phyloP scores from a whole-genome alignment of 2,113 vertebrate species.

The Atherinomorus stipes region DNA sequence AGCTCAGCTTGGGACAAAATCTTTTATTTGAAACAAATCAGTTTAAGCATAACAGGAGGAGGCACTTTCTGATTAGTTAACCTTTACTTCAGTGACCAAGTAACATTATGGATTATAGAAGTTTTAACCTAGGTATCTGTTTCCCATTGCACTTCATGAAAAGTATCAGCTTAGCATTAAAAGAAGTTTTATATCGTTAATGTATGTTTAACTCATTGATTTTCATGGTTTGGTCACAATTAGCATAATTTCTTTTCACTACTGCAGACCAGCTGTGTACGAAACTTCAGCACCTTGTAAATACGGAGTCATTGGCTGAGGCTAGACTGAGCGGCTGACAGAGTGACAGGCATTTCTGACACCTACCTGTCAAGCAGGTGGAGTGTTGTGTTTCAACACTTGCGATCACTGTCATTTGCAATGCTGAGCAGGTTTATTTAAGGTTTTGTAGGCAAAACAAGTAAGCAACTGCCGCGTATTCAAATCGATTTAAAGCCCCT shows the following conservation, averaged over 20 bases:
- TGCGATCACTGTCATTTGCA: constrained; percentile 70
- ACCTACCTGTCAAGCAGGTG: constrained; percentile 62
- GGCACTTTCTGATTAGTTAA: background rate
- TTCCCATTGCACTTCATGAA: no score
- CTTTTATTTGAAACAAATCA: background rate
- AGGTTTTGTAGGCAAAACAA: constrained; percentile 41
- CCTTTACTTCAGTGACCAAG: background rate
- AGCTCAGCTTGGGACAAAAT: background rate
- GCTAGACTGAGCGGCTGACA: constrained; percentile 50
- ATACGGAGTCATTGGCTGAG: constrained; percentile 15
- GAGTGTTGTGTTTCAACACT: constrained; percentile 50
- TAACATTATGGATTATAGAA: background rate
- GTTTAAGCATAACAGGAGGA: background rate
- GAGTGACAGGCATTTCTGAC: constrained; percentile 65
- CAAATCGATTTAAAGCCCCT: constrained; percentile 18
- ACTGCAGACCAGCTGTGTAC: constrained; percentile 22
- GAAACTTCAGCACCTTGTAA: constrained; percentile 17
- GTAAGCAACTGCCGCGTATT: constrained; percentile 47
- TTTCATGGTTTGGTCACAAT: background rate
- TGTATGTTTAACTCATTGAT: background rate
- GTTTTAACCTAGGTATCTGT: no score
- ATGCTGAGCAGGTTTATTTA: constrained; percentile 60
- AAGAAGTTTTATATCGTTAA: background rate
- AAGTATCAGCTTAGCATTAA: no score
- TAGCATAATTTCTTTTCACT: constrained; percentile 3